Percentiles rank a stretch among this genome's conserved stretches.
Conservation (phyloP, 1,140 invertebrate genomes). For the Heliconius himera region DNA sequence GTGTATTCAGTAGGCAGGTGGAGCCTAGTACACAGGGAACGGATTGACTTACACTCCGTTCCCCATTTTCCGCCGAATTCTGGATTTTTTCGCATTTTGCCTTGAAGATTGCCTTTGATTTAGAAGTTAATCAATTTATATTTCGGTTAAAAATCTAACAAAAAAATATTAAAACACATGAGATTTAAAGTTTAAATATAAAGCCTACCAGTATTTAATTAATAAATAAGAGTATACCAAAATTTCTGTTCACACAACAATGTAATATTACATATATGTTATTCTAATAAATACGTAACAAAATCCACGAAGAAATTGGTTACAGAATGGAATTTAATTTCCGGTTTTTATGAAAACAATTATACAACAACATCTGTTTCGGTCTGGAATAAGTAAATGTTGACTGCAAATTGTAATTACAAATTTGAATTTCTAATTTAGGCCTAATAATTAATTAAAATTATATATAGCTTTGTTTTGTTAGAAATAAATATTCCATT, state of each 20-base stretch:
- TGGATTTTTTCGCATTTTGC: too few relatives aligned
- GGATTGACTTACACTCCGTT: too few relatives aligned
- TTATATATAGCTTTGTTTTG: background rate
- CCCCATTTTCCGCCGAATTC: too few relatives aligned
- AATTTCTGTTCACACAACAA: background rate
- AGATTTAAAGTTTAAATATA: too few relatives aligned
- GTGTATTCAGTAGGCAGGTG: too few relatives aligned
- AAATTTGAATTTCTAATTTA: constrained; percentile 7
- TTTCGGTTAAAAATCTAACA: too few relatives aligned
- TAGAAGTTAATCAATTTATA: too few relatives aligned
- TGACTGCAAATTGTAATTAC: constrained; percentile 20
- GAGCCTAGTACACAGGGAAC: too few relatives aligned
- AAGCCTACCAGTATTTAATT: background rate
- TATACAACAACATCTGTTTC: constrained; percentile 46
- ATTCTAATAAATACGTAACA: constrained; percentile 4
- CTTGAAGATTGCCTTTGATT: too few relatives aligned
- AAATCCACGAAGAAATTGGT: constrained; percentile 10
- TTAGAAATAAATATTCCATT: background rate
- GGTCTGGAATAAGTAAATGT: constrained; percentile 35
- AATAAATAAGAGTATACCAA: background rate
- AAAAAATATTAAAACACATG: too few relatives aligned
- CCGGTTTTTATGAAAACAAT: constrained; percentile 44
- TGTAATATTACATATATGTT: too few relatives aligned
- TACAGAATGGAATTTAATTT: constrained; percentile 39
- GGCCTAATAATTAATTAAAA: background rate